Base-by-base conservation (phyloP, 2,113 vertebrate species). In the Elaphurus davidianus region DNA sequence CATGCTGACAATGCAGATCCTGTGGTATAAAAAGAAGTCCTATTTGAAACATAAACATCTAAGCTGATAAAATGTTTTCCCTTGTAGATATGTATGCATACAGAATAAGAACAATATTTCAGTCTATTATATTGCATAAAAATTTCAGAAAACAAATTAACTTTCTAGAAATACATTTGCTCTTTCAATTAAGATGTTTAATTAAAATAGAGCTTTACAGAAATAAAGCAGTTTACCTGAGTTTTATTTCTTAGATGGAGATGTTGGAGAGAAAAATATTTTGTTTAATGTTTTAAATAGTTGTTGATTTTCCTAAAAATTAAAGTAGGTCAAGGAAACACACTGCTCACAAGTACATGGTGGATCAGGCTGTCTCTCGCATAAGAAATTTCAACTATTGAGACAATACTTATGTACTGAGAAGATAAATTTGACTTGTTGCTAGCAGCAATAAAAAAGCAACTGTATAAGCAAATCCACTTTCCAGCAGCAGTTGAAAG, bases 311-410 rank as follows among this genome's bases (percentile, higher is more conserved):
- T 88, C 40, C 19, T 91, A 96, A 91, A 28, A 95, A 27, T 47
- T 97, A 94, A 98, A 97, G 28, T 93, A 98, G 91, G 67, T 91
- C 54, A 74, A 97, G 27, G 45, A 11, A 96, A 97, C 83, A 84
- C 15, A 40, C 17, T 82, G 55, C 52, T 92, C n/a, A 95, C 50
- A 95, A 47, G 94, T 62, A 87, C 71, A 93, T 1, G 0, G 96
- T 71, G 78, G 43, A 92, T 12, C 3, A n/a, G 40, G 7, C 43
- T 97, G 25, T 0, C 2, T 95, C 21, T 97, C 98, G 97, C 78
- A 62, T 91, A 90, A 98, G 57, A 98, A 94, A 97, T 94, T 93
- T 97, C 45, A 96, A 97, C 54, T 87, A 87, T 14, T 94, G 52
- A 30, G 94, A 28, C 1, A 88, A 19, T 71, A 95, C 78, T 87